These are phyloP conservation scores for Eueides isabella DNA, from an alignment of 1,140 invertebrate species.

Conservation along the genomic window DNA sequence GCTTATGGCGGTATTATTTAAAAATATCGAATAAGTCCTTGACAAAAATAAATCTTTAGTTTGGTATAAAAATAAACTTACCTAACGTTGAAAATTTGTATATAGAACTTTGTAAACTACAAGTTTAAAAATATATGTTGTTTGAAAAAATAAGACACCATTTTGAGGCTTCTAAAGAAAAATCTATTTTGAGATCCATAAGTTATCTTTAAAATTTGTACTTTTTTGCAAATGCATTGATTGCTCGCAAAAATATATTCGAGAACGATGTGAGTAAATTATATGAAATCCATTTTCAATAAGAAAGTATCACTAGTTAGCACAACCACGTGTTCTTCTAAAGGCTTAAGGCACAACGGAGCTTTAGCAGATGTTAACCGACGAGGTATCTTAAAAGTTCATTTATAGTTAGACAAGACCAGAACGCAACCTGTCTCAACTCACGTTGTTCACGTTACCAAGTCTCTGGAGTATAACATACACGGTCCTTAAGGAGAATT, in stretches of 20 bases:
- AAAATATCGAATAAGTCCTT: constrained; percentile 44
- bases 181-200: too few species aligned
- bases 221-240: too few species aligned
- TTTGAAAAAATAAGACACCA: too few species aligned
- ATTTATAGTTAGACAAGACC: constrained; percentile 16
- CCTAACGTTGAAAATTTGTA: too few species aligned
- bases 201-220: too few species aligned
- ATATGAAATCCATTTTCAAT: not conserved
- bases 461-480: constrained; percentile 32
- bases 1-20: constrained; percentile 54
- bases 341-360: not conserved
- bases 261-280: not conserved
- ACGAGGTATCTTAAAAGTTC: not conserved
- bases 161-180: too few species aligned
- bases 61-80: not conserved
- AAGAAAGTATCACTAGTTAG: not conserved
- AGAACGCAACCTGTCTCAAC: constrained; percentile 18
- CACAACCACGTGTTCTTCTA: not conserved
- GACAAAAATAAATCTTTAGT: constrained; percentile 46
- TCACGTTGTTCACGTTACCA: constrained; percentile 28
- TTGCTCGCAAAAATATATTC: too few species aligned
- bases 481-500: constrained; percentile 22
- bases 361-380: not conserved
- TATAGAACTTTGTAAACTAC: too few species aligned
- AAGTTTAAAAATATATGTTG: too few species aligned